Base-by-base conservation (phyloP, 2,113 vertebrate genomes). In the Caranx melampygus region DNA sequence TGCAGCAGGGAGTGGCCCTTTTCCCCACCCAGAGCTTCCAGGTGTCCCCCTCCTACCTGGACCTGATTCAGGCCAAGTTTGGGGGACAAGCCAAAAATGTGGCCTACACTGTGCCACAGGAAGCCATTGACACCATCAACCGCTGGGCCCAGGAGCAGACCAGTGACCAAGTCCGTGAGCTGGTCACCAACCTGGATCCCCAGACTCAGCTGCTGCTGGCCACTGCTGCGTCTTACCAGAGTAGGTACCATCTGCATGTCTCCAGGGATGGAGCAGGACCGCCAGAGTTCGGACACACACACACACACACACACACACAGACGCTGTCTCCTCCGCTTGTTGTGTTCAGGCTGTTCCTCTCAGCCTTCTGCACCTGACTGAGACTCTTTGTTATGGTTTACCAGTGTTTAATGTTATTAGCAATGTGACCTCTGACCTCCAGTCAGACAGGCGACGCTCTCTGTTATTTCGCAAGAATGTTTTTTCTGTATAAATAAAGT, bases 151-250 rank as follows among this genome's bases (percentile, higher is more conserved):
- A 87, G 59, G 92, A 88, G 21, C 88, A 73, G 72, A 96, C 95
- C 0, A 90, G 74, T 67, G 95, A 95, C 18, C 92, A 87, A 77
- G 91, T 97, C 69, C 75, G 80, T 58, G 78, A 89, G 0, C 74
- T 96, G 67, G 92, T 96, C 62, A 84, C 94, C 5, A 37, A 81
- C 4, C 51, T 97, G 57, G 93, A 96, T 61, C 78, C 72, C 0
- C 85, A 94, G 54, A 95, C 91, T 44, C 94, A 95, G 87, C 82
- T 97, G 62, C 86, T 97, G 33, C 91, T 97, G 0, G 88, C 94
- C 66, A 94, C 96, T 16, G 95, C 94, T 2, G 72, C 95, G 35
- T 68, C 90, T 51, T 96, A 96, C 87, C 93, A 94, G 94, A 95
- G 97, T 97, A 74, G 0, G 78, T 63, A n/a, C 35, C 20, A 15